Conservation (phyloP, 2,888 invertebrate genomes). For the Drosophila anomelani region DNA sequence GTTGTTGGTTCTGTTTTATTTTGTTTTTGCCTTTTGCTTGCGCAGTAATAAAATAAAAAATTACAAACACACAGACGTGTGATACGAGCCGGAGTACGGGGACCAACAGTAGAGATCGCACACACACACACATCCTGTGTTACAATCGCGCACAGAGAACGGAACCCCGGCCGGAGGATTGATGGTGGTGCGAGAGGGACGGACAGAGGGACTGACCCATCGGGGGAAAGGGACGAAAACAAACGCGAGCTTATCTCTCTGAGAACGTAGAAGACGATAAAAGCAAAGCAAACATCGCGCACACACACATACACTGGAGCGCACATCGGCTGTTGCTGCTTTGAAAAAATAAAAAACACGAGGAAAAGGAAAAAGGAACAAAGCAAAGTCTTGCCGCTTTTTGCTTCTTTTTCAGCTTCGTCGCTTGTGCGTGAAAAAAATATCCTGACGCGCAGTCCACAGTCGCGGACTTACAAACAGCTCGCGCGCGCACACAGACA, state of each 20-base stretch:
- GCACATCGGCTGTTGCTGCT: slow-evolving; percentile 61
- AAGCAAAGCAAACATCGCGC: slow-evolving; percentile 72
- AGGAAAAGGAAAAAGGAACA: slow-evolving; percentile 41
- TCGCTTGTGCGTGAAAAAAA: slow-evolving; percentile 69
- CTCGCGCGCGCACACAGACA: slow-evolving; percentile 18
- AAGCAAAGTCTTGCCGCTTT: slow-evolving; percentile 31
- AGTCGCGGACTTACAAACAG: slow-evolving; percentile 1
- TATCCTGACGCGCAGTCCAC: slow-evolving; percentile 48
- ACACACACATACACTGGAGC: slow-evolving; percentile 17
- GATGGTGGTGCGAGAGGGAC: slow-evolving; percentile 34
- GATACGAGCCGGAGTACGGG: slow-evolving; percentile 70
- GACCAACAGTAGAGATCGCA: slow-evolving; percentile 21
- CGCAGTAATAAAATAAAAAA: slow-evolving; percentile 69
- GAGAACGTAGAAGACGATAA: slow-evolving; percentile 68
- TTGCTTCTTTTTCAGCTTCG: slow-evolving; percentile 11
- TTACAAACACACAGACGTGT: slow-evolving; percentile 60
- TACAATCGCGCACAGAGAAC: slow-evolving; percentile 31
- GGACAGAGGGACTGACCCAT: slow-evolving; percentile 11
- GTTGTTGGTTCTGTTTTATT: slow-evolving; percentile 17
- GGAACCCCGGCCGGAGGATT: slow-evolving; percentile 26
- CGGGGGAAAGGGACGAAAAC: slow-evolving; percentile 43
- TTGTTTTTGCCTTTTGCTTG: slow-evolving; percentile 47
- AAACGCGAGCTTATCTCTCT: slow-evolving; percentile 72
- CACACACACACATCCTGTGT: slow-evolving; percentile 12
- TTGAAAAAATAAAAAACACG: slow-evolving; percentile 42